phyloP scores from a whole-genome alignment of 2,113 vertebrate genomes.

The Rousettus leschenaultii region DNA sequence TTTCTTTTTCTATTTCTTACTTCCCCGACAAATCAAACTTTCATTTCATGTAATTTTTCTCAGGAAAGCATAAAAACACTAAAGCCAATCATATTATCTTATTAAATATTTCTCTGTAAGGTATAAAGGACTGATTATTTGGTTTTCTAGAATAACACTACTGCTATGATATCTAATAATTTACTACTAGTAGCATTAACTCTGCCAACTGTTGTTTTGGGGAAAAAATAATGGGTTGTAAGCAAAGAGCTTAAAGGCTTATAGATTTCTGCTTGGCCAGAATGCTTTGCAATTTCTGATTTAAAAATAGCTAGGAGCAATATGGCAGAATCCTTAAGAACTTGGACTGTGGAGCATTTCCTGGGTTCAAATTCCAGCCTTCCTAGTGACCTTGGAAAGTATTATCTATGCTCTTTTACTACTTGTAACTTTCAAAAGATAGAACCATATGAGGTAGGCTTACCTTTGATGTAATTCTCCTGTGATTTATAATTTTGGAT shows the following conservation, averaged over 20 bases:
- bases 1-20: not conserved
- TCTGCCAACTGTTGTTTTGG: not conserved
- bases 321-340: not conserved
- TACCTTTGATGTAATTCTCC: not conserved
- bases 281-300: not conserved
- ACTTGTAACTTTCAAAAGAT: not conserved
- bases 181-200: not conserved
- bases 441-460: not conserved
- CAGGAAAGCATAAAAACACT: not conserved
- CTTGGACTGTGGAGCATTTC: not conserved
- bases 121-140: not conserved
- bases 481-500: conserved; percentile 33
- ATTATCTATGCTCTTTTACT: not conserved
- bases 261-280: not conserved
- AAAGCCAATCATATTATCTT: not conserved
- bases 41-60: not conserved
- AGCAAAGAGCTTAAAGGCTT: not conserved
- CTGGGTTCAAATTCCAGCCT: not conserved
- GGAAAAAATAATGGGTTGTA: not conserved
- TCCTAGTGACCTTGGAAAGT: not conserved
- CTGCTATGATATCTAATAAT: not conserved
- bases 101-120: not conserved
- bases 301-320: not conserved
- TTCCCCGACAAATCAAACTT: not conserved
- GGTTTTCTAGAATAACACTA: not conserved